Conservation (phyloP, 2,113 vertebrate genomes). For the Entosphenus tridentatus region DNA sequence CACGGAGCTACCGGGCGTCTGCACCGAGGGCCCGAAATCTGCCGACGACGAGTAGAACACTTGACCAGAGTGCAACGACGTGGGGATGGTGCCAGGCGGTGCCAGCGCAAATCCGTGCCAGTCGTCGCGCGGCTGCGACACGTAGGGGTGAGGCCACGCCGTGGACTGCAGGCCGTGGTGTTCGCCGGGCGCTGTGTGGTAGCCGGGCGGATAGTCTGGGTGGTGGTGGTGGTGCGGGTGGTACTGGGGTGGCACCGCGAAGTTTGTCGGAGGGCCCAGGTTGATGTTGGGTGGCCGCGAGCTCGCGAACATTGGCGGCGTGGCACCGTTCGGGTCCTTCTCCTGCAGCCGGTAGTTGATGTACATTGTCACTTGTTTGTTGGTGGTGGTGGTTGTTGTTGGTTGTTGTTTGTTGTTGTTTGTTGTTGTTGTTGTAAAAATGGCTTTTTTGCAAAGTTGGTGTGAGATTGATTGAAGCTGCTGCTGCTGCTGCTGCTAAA, state of each 20-base stretch:
- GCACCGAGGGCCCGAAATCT: neutral
- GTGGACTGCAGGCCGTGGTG: conserved; percentile 1
- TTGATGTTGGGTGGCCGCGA: neutral
- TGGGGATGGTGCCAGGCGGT: neutral
- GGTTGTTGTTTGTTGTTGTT: neutral
- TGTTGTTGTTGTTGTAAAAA: neutral
- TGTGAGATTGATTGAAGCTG: neutral
- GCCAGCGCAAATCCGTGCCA: neutral
- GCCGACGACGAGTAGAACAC: neutral
- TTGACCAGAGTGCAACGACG: neutral
- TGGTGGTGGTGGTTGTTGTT: too few species aligned
- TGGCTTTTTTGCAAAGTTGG: neutral
- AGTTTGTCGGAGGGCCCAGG: neutral
- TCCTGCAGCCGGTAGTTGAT: conserved; percentile 2
- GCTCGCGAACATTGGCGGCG: neutral
- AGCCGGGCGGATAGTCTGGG: neutral
- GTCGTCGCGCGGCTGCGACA: neutral
- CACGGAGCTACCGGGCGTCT: neutral
- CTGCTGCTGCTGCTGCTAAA: neutral
- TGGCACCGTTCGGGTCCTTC: neutral
- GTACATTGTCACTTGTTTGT: neutral
- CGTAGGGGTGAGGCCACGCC: neutral
- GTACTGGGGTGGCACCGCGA: neutral
- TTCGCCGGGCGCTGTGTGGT: neutral
- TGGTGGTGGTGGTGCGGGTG: neutral